Percentiles rank a stretch among this genome's conserved stretches.
Conservation (phyloP, 2,797 vertebrate genomes). For the Hapalemur alaotrensis region DNA sequence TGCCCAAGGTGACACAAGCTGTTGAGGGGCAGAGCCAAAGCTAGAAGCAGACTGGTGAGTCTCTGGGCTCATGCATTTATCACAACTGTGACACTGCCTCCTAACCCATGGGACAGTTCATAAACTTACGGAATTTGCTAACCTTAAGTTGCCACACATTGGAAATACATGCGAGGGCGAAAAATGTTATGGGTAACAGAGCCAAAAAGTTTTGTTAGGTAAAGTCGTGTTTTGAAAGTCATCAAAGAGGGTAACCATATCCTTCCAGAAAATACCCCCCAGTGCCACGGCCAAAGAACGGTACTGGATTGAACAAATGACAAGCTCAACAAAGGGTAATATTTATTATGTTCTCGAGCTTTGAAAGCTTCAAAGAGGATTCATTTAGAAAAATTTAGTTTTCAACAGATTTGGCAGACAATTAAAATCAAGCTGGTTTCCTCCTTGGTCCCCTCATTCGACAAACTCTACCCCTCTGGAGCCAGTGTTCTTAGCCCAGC, state of each 20-base stretch:
- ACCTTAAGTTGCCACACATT: background rate
- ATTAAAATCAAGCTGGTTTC: slow-evolving; percentile 37
- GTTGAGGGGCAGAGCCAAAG: background rate
- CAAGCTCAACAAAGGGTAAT: background rate
- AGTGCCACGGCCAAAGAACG: background rate
- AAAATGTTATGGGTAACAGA: background rate
- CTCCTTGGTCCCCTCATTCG: background rate
- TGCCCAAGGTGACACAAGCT: background rate
- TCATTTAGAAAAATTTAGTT: background rate
- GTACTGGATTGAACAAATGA: background rate
- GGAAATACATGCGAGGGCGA: background rate
- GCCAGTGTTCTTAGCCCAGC: background rate
- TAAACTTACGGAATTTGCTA: background rate
- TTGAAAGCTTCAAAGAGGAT: background rate
- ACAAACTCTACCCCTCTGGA: background rate
- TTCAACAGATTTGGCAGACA: background rate
- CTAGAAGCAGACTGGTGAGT: background rate
- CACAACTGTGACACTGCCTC: fast-evolving
- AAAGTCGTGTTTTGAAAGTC: background rate
- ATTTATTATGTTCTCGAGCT: background rate
- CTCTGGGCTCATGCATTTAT: background rate
- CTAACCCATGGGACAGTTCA: background rate
- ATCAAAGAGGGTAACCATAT: background rate
- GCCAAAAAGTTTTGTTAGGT: background rate
- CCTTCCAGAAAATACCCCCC: background rate